phyloP scores from a whole-genome alignment of 2,888 invertebrate species.

The Molorchus minor region DNA sequence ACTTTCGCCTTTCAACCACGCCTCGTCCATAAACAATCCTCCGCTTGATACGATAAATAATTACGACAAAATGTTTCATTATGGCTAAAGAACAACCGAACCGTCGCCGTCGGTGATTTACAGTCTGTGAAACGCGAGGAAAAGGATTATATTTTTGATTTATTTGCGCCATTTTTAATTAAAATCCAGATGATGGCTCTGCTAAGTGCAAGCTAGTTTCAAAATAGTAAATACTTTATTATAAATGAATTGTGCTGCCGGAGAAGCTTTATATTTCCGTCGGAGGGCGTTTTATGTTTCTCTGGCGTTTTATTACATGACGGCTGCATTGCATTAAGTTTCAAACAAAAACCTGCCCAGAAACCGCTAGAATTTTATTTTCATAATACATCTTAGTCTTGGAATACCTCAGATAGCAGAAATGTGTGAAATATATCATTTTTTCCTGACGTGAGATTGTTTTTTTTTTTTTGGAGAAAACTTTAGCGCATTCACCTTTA shows the following conservation, averaged over 20 bases:
- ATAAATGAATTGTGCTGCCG: constrained; percentile 7
- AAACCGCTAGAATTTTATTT: no score
- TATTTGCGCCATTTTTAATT: constrained; percentile 13
- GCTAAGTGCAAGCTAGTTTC: constrained; percentile 6
- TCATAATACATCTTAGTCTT: no score
- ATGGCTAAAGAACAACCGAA: constrained; percentile 4
- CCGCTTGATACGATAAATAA: constrained; percentile 8
- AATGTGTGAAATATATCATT: no score
- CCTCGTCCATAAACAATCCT: constrained; percentile 7
- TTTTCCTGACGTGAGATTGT: no score
- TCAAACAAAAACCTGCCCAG: neutral
- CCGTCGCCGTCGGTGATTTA: constrained; percentile 11
- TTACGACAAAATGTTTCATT: constrained; percentile 15
- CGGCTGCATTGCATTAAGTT: constrained; percentile 5
- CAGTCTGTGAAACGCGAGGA: neutral
- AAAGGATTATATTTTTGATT: constrained; percentile 17
- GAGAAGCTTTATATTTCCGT: neutral
- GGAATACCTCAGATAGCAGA: no score
- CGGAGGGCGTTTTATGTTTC: neutral
- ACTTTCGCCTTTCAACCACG: neutral
- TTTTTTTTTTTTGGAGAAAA: no score
- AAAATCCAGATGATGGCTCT: constrained; percentile 1
- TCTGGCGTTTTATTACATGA: neutral
- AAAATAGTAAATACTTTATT: constrained; percentile 8
- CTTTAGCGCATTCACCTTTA: no score